phyloP scores from a whole-genome alignment of 2,797 vertebrate species.

The Astyanax mexicanus region DNA sequence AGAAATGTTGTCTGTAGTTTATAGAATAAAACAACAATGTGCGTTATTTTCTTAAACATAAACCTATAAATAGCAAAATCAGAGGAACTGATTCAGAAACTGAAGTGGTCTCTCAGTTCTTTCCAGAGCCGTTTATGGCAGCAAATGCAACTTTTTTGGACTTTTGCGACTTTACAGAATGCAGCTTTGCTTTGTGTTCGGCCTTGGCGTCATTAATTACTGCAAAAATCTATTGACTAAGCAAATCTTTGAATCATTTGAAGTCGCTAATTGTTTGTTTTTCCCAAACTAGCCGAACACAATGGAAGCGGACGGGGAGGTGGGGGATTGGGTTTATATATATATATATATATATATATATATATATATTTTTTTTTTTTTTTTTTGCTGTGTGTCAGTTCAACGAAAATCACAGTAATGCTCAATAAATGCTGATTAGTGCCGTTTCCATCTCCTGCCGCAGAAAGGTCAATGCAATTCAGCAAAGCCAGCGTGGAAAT shows the following conservation, averaged over 20 bases:
- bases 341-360: too few relatives aligned
- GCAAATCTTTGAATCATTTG: constrained; percentile 16
- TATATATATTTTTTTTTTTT: too few relatives aligned
- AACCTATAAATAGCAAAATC: too few relatives aligned
- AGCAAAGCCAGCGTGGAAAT: neutral
- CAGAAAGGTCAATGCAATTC: constrained; percentile 33
- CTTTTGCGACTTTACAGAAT: constrained; percentile 11
- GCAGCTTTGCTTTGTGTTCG: constrained; percentile 8
- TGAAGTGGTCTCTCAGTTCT: too few relatives aligned
- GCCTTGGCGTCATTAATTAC: constrained; percentile 27
- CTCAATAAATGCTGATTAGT: constrained; percentile 28
- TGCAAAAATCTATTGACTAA: constrained; percentile 23
- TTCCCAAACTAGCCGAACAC: constrained; percentile 22
- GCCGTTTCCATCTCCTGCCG: neutral
- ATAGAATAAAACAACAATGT: too few relatives aligned
- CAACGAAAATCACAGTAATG: neutral
- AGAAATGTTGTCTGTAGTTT: neutral
- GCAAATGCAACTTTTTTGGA: neutral
- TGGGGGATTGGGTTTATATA: neutral
- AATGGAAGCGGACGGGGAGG: constrained; percentile 14
- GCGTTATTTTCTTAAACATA: too few relatives aligned
- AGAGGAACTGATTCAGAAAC: too few relatives aligned
- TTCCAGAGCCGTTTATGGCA: too few relatives aligned
- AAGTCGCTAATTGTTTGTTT: constrained; percentile 49
- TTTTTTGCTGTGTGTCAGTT: constrained; percentile 3